Base-by-base conservation (phyloP, 2,113 vertebrate species). In the Odocoileus virginianus region DNA sequence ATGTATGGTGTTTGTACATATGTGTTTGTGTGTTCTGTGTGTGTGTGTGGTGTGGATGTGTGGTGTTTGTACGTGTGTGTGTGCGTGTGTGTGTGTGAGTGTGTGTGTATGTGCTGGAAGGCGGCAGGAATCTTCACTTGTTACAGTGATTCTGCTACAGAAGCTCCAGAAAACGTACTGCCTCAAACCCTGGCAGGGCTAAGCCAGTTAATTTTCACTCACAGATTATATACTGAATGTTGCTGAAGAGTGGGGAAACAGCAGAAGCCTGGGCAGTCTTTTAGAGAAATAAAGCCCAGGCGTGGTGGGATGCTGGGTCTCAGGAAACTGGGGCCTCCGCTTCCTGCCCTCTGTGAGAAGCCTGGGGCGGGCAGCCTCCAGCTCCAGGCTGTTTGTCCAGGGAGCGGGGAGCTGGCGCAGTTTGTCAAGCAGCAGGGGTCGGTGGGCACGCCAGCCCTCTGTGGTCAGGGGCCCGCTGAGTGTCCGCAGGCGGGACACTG, bases 331-430 rank as follows among this genome's bases (percentile, higher is more conserved):
- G 23, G 30, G 84, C 15, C 25, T 21, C 60, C 11, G 8, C 50
- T 83, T 97, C 97, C 89, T 71, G 93, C 30, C 0, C 16, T 47
- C 50, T 64, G 17, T 61, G 91, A 93, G 95, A 74, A 89, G 55
- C 7, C 47, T 6, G 2, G 8, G 43, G 12, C 1, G 1, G 10
- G 3, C 0, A 3, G 57, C 57, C 60, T 7, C 50, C 82, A 71
- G 87, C 40, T 7, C 1, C 54, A 0, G 5, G 3, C 33, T 93
- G 71, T 89, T 96, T 71, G 89, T 7, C 25, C 47, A 4, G 25
- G 0, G 12, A n/a, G 64, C 9, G 2, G 27, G 33, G 17, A 23
- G 12, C 57, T 47, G 50, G 83, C 33, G 11, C 57, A 33, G 92
- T 40, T 25, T 88, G 95, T 23, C 74, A 11, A 27, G 61, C 58